Evolutionary conservation across 2,797 vertebrate genomes (phyloP).

Genomic region (Novumbra hubbsi): DNA sequence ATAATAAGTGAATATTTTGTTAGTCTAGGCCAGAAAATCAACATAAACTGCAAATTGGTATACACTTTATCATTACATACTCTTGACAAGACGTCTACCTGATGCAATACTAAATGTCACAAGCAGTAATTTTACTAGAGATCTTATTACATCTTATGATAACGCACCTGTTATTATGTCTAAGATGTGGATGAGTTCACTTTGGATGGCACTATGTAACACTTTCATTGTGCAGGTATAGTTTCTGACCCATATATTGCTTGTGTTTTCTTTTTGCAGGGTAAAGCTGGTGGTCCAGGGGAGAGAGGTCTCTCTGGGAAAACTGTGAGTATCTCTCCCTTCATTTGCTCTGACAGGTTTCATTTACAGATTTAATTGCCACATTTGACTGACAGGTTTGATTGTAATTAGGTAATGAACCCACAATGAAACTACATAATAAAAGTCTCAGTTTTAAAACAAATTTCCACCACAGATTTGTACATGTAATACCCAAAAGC

Average conservation of each 20-base stretch:
- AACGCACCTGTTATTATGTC: too few species aligned
- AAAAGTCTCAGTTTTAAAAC: conserved; percentile 31
- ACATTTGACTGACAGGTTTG: conserved; percentile 29
- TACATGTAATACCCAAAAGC: neutral
- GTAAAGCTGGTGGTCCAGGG: conserved; percentile 86
- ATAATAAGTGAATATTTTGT: too few species aligned
- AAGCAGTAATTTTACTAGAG: neutral
- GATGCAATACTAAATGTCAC: neutral
- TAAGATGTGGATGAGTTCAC: neutral
- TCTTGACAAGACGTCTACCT: too few species aligned
- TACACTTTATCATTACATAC: too few species aligned
- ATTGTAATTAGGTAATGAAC: neutral
- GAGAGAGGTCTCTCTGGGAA: conserved; percentile 83
- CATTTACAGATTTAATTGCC: neutral
- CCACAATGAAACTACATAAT: conserved; percentile 13
- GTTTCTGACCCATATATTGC: conserved; percentile 4
- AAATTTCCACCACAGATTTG: neutral
- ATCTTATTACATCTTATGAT: too few species aligned
- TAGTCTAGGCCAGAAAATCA: too few species aligned
- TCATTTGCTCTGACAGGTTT: conserved; percentile 3
- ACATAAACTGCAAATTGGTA: too few species aligned
- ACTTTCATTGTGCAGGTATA: neutral
- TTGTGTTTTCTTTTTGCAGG: conserved; percentile 72
- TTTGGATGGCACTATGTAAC: neutral
- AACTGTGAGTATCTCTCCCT: conserved; percentile 74